Base-by-base conservation (phyloP, 2,888 invertebrate genomes). In the Neoascia interrupta region DNA sequence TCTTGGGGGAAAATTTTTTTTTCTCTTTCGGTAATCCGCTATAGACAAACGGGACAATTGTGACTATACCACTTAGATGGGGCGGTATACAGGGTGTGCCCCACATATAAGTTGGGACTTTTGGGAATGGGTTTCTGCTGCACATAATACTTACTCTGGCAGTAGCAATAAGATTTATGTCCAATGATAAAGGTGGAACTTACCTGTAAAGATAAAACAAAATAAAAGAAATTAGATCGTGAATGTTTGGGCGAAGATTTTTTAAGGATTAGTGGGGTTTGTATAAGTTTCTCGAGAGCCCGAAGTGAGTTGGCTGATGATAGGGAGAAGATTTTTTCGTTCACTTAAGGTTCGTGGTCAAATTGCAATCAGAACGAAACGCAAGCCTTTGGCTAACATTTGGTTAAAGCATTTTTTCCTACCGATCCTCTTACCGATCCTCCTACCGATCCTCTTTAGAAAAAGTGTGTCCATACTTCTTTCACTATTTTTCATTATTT, bases 161-260 rank as follows among this genome's bases (percentile, higher is more conserved):
- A 31, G 13, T 13, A 51, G n/a, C 26, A 15, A 31, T 34, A 11
- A 72, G 76, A 76, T 76, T 64, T 72, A 53, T 58, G 53, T 54
- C 28, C 47, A 54, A 3, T 31, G 76, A 76, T 76, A 58, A 51
- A 1, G 41, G 19, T 28, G 21, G 41, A 39, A 76, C 76, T 76
- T 76, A 76, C 72, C 64, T 76, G 36, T 15, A 76, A 72, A 47
- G 47, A 64, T 58, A 72, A 8, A 60, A 31, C n/a, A 39, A 39
- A 39, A 18, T n/a, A 54, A 49, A 66, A 28, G 10, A 31, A 76
- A 60, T 64, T 76, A 60, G 69, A 60, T 72, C 53, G 70, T 70
- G 70, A 64, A 34, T 58, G 11, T 5, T n/a, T 26, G 51, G n/a
- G 11, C n/a, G 15, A 15, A 34, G 75, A 39, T 45, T 18, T 23